Evolutionary conservation across 2,888 invertebrate genomes (phyloP).

Genomic region (Rotaria socialis): DNA sequence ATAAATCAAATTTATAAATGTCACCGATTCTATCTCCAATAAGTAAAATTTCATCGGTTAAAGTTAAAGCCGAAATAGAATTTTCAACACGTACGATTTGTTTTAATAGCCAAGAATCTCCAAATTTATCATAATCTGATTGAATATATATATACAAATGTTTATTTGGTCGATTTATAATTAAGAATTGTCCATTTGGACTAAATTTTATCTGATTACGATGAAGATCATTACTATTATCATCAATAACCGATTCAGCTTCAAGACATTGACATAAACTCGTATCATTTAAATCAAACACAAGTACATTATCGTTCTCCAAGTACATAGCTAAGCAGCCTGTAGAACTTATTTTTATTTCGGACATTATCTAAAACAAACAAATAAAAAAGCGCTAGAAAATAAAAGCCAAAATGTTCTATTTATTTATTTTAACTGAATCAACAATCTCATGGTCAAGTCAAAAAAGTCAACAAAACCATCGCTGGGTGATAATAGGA

Average conservation of each 20-base stretch:
- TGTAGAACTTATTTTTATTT: background rate
- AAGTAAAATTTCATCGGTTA: conserved; percentile 48
- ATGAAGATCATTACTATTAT: background rate
- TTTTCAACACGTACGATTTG: background rate
- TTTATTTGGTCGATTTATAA: background rate
- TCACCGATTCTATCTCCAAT: conserved; percentile 75
- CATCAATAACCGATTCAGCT: background rate
- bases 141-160: background rate
- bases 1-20: conserved; percentile 65
- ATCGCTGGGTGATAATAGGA: background rate
- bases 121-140: background rate
- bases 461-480: background rate
- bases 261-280: background rate
- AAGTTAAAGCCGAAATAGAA: background rate
- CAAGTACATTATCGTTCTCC: background rate
- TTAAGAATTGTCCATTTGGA: conserved; percentile 6
- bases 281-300: background rate
- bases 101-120: background rate
- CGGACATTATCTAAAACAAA: background rate
- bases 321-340: background rate
- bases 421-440: background rate
- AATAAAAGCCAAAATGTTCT: background rate
- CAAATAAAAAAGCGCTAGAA: background rate
- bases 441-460: background rate
- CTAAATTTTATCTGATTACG: background rate